Conservation (phyloP, 2,888 invertebrate species). For the Drepana falcataria region DNA sequence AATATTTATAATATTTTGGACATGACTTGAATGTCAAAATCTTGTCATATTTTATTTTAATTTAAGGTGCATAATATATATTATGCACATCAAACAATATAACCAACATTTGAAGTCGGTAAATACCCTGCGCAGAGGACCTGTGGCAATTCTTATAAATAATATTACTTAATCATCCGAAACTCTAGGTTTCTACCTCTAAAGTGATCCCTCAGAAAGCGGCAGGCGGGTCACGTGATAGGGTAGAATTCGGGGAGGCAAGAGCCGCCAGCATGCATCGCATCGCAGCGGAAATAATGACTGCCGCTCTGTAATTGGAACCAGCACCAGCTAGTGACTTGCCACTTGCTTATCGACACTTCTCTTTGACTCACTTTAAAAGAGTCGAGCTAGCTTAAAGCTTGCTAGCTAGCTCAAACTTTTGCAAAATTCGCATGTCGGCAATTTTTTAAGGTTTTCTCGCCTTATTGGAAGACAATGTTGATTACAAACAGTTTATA, state of each 20-base stretch:
- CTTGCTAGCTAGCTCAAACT: background rate
- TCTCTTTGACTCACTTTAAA: background rate
- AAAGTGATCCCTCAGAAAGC: slow-evolving; percentile 3
- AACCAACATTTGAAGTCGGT: no score
- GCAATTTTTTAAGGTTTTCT: no score
- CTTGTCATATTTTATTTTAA: no score
- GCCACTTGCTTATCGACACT: slow-evolving; percentile 18
- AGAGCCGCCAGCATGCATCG: slow-evolving; percentile 49
- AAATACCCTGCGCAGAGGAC: no score
- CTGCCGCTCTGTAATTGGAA: slow-evolving; percentile 73
- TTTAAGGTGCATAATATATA: no score
- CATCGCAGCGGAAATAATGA: slow-evolving; percentile 70
- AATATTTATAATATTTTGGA: no score
- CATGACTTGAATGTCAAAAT: no score
- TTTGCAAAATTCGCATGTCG: background rate
- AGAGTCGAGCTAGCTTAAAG: background rate
- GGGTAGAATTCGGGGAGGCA: slow-evolving; percentile 57
- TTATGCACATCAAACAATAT: no score
- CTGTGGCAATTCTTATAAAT: no score
- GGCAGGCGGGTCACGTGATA: slow-evolving; percentile 25
- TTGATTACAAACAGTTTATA: no score
- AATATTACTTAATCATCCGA: no score
- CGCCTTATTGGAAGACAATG: no score
- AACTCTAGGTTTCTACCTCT: slow-evolving; percentile 6
- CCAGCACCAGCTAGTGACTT: slow-evolving; percentile 35